phyloP scores from a whole-genome alignment of 2,113 vertebrate species.

The Xenopus borealis region DNA sequence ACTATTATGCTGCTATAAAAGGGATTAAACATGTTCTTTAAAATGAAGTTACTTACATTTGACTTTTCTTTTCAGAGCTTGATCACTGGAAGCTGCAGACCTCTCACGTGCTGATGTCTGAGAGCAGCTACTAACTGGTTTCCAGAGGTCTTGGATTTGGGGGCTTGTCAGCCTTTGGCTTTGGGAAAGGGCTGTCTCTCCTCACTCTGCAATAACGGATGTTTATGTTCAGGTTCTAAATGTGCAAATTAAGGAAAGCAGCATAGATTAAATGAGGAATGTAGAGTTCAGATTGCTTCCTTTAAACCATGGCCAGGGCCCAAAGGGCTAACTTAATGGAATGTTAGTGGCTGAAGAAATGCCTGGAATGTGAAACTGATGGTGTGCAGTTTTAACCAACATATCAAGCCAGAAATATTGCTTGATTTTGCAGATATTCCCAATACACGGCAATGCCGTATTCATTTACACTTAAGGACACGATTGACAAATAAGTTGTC shows the following conservation, averaged over 20 bases:
- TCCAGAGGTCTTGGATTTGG: slow-evolving; percentile 51
- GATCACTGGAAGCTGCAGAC: slow-evolving; percentile 2
- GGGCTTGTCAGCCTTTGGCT: slow-evolving; percentile 52
- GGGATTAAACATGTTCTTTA: too few species aligned
- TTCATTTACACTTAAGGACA: too few species aligned
- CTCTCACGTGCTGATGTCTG: slow-evolving; percentile 52
- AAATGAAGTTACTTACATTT: slow-evolving; percentile 19
- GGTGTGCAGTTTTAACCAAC: slow-evolving; percentile 2
- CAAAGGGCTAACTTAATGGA: slow-evolving; percentile 30
- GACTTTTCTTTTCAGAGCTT: slow-evolving; percentile 16
- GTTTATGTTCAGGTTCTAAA: slow-evolving; percentile 44
- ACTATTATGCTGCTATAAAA: too few species aligned
- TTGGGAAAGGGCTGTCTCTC: slow-evolving; percentile 56
- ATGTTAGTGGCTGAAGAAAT: slow-evolving; percentile 35
- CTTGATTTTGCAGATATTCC: background rate
- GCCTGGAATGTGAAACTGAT: slow-evolving; percentile 32
- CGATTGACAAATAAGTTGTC: too few species aligned
- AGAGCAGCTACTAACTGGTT: slow-evolving; percentile 50
- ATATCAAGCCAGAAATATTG: slow-evolving; percentile 4
- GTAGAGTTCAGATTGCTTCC: slow-evolving; percentile 29
- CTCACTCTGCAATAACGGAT: slow-evolving; percentile 49
- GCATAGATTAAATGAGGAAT: slow-evolving; percentile 40
- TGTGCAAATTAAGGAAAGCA: slow-evolving; percentile 51
- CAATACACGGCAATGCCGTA: background rate
- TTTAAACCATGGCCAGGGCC: slow-evolving; percentile 37